Conservation (phyloP, 1,140 invertebrate species). For the Zaprionus gabonicus region DNA sequence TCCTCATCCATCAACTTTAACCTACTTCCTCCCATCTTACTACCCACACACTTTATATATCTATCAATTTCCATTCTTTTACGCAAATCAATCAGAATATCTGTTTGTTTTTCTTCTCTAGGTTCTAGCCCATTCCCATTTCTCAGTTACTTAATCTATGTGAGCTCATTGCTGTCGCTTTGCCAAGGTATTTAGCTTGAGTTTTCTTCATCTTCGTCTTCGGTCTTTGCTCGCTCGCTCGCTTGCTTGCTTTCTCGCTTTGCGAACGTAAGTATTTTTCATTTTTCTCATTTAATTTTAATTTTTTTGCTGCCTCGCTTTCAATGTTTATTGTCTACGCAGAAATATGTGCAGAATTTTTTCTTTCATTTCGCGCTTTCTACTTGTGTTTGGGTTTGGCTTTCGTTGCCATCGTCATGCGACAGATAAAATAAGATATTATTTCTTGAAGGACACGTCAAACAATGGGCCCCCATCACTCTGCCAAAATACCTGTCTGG, state of each 20-base stretch:
- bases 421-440: conserved; percentile 55
- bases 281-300: conserved; percentile 67
- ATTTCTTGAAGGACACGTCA: conserved; percentile 70
- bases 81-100: conserved; percentile 2
- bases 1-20: not conserved
- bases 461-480: conserved; percentile 49
- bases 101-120: conserved; percentile 26
- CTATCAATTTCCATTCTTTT: not conserved
- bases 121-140: conserved; percentile 34
- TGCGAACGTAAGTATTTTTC: conserved; percentile 72
- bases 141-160: conserved; percentile 78
- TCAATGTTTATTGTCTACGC: conserved; percentile 74
- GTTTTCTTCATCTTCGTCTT: conserved; percentile 25
- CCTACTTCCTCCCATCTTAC: not conserved
- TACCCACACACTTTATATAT: not conserved
- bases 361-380: conserved; percentile 20
- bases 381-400: conserved; percentile 21
- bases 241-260: conserved; percentile 21
- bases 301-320: conserved; percentile 65
- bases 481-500: conserved; percentile 32
- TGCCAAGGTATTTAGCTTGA: conserved; percentile 76
- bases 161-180: conserved; percentile 75
- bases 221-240: not conserved
- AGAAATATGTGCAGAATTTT: conserved; percentile 66
- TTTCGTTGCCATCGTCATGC: conserved; percentile 64